phyloP scores from a whole-genome alignment of 2,797 vertebrate species.

The Mormyrops boulengeri region DNA sequence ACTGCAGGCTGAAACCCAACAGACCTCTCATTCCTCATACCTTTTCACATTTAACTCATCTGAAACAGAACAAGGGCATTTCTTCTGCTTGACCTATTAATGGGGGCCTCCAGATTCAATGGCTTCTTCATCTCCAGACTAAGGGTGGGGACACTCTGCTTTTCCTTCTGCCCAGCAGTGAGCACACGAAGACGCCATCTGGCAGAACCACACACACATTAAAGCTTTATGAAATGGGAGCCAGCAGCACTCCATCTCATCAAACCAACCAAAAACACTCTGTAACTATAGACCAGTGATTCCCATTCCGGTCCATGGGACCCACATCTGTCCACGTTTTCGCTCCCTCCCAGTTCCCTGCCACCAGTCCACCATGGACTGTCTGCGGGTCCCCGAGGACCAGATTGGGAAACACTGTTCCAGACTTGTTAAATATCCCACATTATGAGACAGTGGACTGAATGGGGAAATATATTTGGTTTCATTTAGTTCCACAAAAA shows the following conservation, averaged over 20 bases:
- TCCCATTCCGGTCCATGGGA: not conserved
- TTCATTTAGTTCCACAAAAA: not conserved
- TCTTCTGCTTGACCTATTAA: slow-evolving; percentile 72
- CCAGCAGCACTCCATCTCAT: not conserved
- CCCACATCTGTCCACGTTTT: not conserved
- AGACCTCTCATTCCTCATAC: not conserved
- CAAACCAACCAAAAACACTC: not conserved
- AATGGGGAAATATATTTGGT: not conserved
- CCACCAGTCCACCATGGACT: not conserved
- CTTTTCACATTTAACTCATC: not conserved
- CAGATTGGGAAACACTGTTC: not conserved
- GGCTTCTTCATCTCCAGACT: slow-evolving; percentile 89
- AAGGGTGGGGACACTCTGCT: slow-evolving; percentile 86
- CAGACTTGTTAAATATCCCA: not conserved
- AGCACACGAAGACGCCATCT: slow-evolving; percentile 84
- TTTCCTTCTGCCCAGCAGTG: slow-evolving; percentile 86
- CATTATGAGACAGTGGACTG: not conserved
- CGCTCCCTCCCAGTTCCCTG: not conserved
- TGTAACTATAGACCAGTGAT: not conserved
- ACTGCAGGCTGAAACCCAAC: slow-evolving; percentile 70
- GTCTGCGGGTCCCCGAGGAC: not conserved
- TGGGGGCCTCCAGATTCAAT: slow-evolving; percentile 85
- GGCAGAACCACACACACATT: slow-evolving; percentile 9
- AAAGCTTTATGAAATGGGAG: not conserved
- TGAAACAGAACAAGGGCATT: not conserved